Evolutionary conservation across 2,888 invertebrate species (phyloP).

Genomic region (Andrena hattorfiana): DNA sequence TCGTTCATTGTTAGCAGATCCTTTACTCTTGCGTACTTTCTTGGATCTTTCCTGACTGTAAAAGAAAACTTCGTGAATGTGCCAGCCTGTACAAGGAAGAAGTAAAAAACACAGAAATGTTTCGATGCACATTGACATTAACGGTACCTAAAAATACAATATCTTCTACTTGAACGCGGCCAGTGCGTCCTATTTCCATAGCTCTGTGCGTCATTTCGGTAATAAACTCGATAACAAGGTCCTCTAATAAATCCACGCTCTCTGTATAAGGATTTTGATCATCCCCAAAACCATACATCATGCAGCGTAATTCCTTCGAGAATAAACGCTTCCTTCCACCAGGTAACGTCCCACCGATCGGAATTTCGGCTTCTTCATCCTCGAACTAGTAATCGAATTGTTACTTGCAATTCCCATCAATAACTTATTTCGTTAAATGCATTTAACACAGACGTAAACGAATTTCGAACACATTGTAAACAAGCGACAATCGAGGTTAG

Average conservation of each 20-base stretch:
- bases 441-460: neutral
- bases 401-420: neutral
- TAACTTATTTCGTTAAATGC: neutral
- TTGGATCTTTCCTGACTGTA: constrained; percentile 96
- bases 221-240: constrained; percentile 98
- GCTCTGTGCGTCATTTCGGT: constrained; percentile 97
- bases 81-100: too few species aligned
- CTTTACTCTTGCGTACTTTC: constrained; percentile 99
- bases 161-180: constrained; percentile 98
- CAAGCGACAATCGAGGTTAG: constrained; percentile 23
- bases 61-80: constrained; percentile 73
- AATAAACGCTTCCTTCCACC: constrained; percentile 93
- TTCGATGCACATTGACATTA: neutral
- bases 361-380: constrained; percentile 90
- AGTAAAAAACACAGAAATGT: neutral
- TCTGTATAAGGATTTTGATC: constrained; percentile 99
- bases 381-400: constrained; percentile 84
- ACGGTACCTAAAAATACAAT: constrained; percentile 90
- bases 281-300: constrained; percentile 99
- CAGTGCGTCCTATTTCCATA: constrained; percentile 98
- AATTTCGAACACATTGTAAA: neutral
- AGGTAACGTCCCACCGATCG: constrained; percentile 88
- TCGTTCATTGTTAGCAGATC: constrained; percentile 99
- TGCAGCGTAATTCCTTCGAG: constrained; percentile 96
- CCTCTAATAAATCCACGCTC: constrained; percentile 98